Conservation (phyloP, 2,113 vertebrate genomes). For the Puntigrus tetrazona region DNA sequence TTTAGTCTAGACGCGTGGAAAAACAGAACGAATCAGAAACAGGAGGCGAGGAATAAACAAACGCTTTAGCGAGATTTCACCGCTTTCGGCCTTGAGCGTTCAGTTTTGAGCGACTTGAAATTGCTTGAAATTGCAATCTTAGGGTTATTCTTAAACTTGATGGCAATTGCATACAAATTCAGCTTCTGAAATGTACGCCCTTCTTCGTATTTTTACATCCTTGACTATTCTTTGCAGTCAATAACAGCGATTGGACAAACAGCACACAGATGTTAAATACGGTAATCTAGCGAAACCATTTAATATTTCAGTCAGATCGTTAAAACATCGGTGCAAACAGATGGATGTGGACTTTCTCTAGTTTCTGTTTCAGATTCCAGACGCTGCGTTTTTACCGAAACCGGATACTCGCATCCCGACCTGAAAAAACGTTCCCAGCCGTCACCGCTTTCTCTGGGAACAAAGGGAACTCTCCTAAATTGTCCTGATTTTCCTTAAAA, state of each 20-base stretch:
- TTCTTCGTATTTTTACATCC: neutral
- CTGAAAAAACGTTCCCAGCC: slow-evolving; percentile 8
- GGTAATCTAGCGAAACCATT: too few relatives aligned
- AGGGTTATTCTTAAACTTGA: too few relatives aligned
- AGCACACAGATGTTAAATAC: neutral
- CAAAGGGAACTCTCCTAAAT: neutral
- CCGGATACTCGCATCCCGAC: neutral
- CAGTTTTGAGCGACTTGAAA: neutral
- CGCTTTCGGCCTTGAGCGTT: neutral
- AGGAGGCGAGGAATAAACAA: neutral
- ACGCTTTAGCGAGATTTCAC: neutral
- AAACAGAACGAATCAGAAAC: slow-evolving; percentile 5
- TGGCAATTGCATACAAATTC: too few relatives aligned
- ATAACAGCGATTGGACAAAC: neutral
- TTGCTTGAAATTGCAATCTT: too few relatives aligned
- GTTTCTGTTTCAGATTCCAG: slow-evolving; percentile 15
- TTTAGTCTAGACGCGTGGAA: neutral
- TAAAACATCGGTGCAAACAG: slow-evolving; percentile 27
- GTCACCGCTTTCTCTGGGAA: neutral
- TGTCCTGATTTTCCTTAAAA: neutral
- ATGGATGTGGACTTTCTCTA: neutral
- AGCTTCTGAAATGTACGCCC: neutral
- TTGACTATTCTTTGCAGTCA: neutral
- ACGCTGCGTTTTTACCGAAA: slow-evolving; percentile 14
- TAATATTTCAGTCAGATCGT: neutral